phyloP scores from a whole-genome alignment of 1,140 invertebrate species.

The Drosophila tropicalis region DNA sequence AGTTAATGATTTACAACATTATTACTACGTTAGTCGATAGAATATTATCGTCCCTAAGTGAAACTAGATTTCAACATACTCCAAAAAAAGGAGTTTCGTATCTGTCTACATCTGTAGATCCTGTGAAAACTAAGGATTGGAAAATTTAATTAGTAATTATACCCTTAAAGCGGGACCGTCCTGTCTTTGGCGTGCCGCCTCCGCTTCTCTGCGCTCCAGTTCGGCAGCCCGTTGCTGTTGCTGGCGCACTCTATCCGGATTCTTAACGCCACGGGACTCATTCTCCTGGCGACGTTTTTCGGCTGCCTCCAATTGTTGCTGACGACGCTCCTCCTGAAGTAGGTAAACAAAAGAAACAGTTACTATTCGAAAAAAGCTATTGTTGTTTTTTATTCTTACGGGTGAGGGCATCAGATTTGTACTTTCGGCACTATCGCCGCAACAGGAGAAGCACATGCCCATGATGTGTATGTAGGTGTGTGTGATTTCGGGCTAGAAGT shows the following conservation, averaged over 20 bases:
- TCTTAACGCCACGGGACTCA: conserved; percentile 72
- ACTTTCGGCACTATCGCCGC: conserved; percentile 68
- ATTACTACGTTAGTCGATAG: too few species aligned
- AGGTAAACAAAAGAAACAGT: not conserved
- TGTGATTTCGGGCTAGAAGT: not conserved
- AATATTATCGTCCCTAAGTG: too few species aligned
- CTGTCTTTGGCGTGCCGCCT: not conserved
- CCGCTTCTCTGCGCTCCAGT: conserved; percentile 54
- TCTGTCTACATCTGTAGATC: too few species aligned
- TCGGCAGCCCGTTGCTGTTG: conserved; percentile 67
- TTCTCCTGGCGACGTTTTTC: conserved; percentile 73
- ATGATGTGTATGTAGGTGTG: conserved; percentile 31
- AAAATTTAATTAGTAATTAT: too few species aligned
- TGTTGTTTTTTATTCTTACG: conserved; percentile 34
- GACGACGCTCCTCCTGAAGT: conserved; percentile 70
- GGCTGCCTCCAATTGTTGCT: conserved; percentile 75
- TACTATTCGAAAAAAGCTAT: not conserved
- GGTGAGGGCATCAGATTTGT: conserved; percentile 74
- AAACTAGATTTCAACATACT: too few species aligned
- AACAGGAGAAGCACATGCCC: conserved; percentile 61
- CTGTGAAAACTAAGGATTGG: too few species aligned
- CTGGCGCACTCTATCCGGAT: conserved; percentile 67
- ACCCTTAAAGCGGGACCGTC: conserved; percentile 1
- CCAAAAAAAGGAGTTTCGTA: too few species aligned
- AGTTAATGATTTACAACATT: too few species aligned